Conservation (phyloP, 2,797 vertebrate species). For the Sciurus carolinensis region DNA sequence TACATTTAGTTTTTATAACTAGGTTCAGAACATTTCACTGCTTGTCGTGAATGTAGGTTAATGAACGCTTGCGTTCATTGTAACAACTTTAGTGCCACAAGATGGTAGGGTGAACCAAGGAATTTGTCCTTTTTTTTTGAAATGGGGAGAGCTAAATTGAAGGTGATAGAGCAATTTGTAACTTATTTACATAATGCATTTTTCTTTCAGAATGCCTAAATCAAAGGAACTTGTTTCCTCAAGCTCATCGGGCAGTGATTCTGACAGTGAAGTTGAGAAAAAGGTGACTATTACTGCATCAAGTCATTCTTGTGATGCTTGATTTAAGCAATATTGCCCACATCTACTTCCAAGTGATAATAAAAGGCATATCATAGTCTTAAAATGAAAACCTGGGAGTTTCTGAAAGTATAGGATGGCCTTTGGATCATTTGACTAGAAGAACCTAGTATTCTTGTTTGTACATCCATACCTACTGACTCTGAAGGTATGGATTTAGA, state of each 20-base stretch:
- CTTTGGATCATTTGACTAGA: neutral
- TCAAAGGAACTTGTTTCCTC: slow-evolving; percentile 98
- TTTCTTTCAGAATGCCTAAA: slow-evolving; percentile 95
- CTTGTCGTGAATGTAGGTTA: neutral
- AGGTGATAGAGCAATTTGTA: neutral
- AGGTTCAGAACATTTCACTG: neutral
- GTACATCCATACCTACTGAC: neutral
- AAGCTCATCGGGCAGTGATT: slow-evolving; percentile 96
- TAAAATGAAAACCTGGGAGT: neutral
- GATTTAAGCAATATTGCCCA: neutral
- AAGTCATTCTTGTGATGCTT: slow-evolving; percentile 47
- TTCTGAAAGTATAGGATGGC: neutral
- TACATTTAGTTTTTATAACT: slow-evolving; percentile 52
- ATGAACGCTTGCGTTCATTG: neutral
- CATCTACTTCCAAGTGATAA: neutral
- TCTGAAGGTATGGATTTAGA: too few species aligned
- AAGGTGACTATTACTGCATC: slow-evolving; percentile 90
- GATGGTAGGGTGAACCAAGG: neutral
- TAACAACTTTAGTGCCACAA: neutral
- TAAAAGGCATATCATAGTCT: neutral
- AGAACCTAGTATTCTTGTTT: neutral
- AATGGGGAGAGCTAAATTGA: neutral
- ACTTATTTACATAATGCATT: slow-evolving; percentile 69
- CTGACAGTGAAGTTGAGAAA: slow-evolving; percentile 96
- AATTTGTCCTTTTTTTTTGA: neutral